Conservation (phyloP, 2,113 vertebrate genomes). For the Nycticebus coucang region DNA sequence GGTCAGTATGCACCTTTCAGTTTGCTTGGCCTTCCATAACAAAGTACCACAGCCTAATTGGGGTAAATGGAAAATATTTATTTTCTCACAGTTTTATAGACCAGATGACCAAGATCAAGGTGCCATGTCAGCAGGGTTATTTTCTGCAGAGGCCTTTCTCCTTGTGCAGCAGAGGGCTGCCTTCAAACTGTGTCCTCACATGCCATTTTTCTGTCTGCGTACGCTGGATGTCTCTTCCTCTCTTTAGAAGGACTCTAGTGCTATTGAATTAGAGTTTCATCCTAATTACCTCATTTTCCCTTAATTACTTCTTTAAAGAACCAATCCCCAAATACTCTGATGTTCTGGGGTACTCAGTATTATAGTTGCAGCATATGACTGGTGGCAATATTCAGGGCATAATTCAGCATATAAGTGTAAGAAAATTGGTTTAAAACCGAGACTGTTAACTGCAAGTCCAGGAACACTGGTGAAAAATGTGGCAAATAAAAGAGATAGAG, state of each 20-base stretch:
- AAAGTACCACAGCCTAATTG: background rate
- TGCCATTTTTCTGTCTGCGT: background rate
- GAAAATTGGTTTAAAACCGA: background rate
- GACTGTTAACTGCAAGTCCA: background rate
- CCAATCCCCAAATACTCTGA: background rate
- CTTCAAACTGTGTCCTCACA: background rate
- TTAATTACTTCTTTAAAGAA: background rate
- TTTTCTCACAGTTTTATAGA: background rate
- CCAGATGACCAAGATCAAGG: background rate
- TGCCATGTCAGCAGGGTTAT: background rate
- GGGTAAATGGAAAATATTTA: background rate
- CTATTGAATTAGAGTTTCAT: background rate
- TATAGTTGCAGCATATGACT: background rate
- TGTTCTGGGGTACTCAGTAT: background rate
- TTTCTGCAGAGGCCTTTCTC: background rate
- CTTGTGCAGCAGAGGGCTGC: background rate
- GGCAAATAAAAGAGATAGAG: background rate
- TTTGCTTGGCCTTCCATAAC: background rate
- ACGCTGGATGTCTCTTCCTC: background rate
- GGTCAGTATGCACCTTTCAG: background rate
- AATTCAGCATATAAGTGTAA: background rate
- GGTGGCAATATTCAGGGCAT: rapidly evolving
- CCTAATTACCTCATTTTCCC: background rate
- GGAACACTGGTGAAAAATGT: background rate
- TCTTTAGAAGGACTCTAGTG: background rate